These are phyloP conservation scores for Notolabrus celidotus DNA, from an alignment of 2,797 vertebrate genomes.

Conservation along the genomic window DNA sequence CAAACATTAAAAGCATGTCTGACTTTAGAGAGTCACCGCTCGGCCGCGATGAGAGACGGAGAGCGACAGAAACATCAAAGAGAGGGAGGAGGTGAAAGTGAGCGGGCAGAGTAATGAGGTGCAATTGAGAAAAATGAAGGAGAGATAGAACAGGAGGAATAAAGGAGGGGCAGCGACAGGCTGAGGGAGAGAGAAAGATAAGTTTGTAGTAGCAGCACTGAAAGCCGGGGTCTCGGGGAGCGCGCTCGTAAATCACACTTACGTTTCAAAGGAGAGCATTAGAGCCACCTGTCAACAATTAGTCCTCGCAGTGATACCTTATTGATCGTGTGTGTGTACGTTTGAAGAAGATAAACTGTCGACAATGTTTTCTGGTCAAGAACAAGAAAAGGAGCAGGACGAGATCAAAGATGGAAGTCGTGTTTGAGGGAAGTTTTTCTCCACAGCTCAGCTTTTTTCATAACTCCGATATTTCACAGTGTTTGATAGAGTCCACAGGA, in stretches of 20 bases:
- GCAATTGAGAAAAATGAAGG: constrained; percentile 68
- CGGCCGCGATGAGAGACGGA: constrained; percentile 56
- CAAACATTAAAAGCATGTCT: constrained; percentile 66
- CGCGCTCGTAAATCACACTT: constrained; percentile 83
- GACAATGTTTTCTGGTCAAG: constrained; percentile 9
- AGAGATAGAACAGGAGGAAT: constrained; percentile 51
- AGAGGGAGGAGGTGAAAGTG: constrained; percentile 71
- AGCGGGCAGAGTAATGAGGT: constrained; percentile 76
- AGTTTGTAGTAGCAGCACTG: constrained; percentile 73
- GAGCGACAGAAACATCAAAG: constrained; percentile 70
- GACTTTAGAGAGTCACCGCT: constrained; percentile 54
- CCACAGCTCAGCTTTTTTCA: constrained; percentile 23
- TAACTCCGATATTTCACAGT: constrained; percentile 31
- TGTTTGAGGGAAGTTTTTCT: background rate
- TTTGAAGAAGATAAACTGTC: constrained; percentile 43
- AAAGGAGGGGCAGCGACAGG: constrained; percentile 29
- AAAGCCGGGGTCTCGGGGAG: constrained; percentile 73
- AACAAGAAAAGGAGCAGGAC: constrained; percentile 3
- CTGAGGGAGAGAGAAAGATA: constrained; percentile 58
- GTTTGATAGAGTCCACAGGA: constrained; percentile 42
- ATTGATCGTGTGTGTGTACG: constrained; percentile 39
- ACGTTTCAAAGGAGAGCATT: constrained; percentile 82
- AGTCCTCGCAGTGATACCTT: constrained; percentile 73
- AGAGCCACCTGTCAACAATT: constrained; percentile 86
- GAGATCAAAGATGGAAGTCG: constrained; percentile 6